These are phyloP conservation scores for mouse (Mus musculus) DNA, from an alignment of 2,113 vertebrate species.

Conservation along the genomic window DNA sequence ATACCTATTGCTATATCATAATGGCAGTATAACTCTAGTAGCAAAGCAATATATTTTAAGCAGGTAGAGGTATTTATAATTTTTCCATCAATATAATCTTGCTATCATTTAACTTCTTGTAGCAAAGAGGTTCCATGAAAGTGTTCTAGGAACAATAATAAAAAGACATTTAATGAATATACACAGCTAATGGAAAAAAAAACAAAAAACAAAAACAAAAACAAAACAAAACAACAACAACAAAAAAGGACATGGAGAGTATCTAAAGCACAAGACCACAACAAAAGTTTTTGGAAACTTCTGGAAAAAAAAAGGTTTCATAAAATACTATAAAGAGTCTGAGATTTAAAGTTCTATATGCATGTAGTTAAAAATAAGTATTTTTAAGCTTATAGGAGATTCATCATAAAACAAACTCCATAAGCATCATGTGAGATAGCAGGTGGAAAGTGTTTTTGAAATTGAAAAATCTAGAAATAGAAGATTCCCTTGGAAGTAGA, in stretches of 20 bases:
- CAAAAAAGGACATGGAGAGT: not conserved
- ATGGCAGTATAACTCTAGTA: not conserved
- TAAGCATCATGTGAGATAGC: not conserved
- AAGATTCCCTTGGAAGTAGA: not conserved
- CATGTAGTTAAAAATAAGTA: not conserved
- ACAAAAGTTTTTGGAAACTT: not conserved
- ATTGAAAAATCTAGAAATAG: not conserved
- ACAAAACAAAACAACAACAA: not conserved
- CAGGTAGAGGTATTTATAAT: not conserved
- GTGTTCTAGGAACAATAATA: not conserved
- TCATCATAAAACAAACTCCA: not conserved
- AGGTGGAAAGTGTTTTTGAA: not conserved
- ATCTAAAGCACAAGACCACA: not conserved
- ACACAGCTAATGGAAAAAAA: not conserved
- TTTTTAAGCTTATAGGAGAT: not conserved
- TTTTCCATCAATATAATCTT: not conserved
- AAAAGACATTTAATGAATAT: not conserved
- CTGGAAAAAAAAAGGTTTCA: not conserved
- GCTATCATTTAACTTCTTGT: not conserved
- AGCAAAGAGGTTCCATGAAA: not conserved
- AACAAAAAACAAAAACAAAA: too few species aligned
- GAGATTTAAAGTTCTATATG: not conserved
- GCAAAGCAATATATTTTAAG: not conserved
- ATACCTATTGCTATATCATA: not conserved
- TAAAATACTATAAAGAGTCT: not conserved